Evolutionary conservation across 2,888 invertebrate genomes (phyloP).

Genomic region (Acleris literana): DNA sequence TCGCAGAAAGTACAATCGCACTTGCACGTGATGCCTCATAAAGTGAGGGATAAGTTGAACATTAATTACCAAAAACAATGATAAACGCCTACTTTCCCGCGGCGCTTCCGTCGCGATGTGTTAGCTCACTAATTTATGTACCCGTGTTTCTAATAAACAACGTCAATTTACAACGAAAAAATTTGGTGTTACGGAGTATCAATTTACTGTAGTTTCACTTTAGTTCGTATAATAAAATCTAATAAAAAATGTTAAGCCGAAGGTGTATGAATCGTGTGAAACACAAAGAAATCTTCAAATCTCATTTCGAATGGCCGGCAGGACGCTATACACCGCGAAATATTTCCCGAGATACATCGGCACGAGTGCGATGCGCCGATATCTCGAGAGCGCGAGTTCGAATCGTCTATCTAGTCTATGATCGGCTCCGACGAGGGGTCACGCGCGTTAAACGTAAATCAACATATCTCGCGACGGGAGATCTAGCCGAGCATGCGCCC

Average conservation of each 20-base stretch:
- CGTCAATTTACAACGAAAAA: slow-evolving; percentile 15
- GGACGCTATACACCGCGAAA: slow-evolving; percentile 65
- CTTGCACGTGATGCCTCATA: slow-evolving; percentile 1
- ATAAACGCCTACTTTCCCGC: slow-evolving; percentile 29
- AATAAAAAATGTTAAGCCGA: slow-evolving; percentile 22
- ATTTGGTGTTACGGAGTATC: slow-evolving; percentile 22
- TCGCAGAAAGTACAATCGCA: slow-evolving; percentile 14
- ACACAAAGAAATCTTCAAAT: slow-evolving; percentile 74
- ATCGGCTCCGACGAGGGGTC: slow-evolving; percentile 80
- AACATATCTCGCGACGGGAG: slow-evolving; percentile 83
- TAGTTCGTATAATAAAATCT: slow-evolving; percentile 17
- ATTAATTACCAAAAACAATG: slow-evolving; percentile 33
- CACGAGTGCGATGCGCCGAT: slow-evolving; percentile 81
- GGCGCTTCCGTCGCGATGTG: slow-evolving; percentile 25
- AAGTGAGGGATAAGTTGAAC: slow-evolving; percentile 15
- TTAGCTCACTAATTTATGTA: slow-evolving; percentile 31
- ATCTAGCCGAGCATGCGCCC: slow-evolving; percentile 77
- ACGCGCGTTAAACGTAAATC: slow-evolving; percentile 83
- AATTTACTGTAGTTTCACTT: slow-evolving; percentile 13
- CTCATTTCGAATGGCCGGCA: slow-evolving; percentile 63
- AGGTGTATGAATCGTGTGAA: slow-evolving; percentile 63
- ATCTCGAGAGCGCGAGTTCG: slow-evolving; percentile 74
- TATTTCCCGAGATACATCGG: slow-evolving; percentile 80
- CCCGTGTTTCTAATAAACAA: slow-evolving; percentile 24
- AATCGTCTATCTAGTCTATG: slow-evolving; percentile 82